Base-by-base conservation (phyloP, 2,797 vertebrate genomes). In the Onychomys arenicola region DNA sequence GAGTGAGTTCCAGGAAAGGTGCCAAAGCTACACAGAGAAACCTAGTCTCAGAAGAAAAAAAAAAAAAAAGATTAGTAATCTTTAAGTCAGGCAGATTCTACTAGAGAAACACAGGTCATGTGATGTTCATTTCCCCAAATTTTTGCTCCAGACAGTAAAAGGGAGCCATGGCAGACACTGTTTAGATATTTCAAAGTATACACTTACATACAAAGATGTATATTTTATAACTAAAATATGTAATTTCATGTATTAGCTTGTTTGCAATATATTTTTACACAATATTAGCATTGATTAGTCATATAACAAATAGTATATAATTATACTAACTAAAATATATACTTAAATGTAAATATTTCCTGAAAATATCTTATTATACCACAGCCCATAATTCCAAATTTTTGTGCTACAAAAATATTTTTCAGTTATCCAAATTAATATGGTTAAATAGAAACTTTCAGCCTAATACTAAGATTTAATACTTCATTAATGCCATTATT, bases 311-410 rank as follows among this genome's bases (percentile, higher is more conserved):
- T 3, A 52, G 5, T 17, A 71, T 9, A 40, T 80, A 43, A 75
- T 77, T 73, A 55, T 82, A 55, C 1, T 19, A n/a, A 8, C 1
- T 82, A 90, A 93, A 75, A 57, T 84, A 0, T 29, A 69, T 52
- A 69, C 11, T 71, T 69, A 27, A 71, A 0, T 19, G 5, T 21
- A 87, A 1, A 78, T 10, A 4, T 71, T 75, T 90, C 37, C 37
- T 90, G 21, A 87, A 83, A 89, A 19, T 40, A 88, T 95, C 65
- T 95, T 29, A 14, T 49, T 89, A 52, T 52, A 91, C 57, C 46
- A 91, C 7, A 78, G 89, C 55, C 90, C 86, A 37, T 3, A 4
- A 59, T 77, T 37, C 4, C 6, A 43, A 34, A 82, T 5, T 61
- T 89, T 61, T 71, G 4, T 76, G 69, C 0, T 59, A 52, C 32